These are phyloP conservation scores for Etia nguti DNA, from an alignment of 2,113 vertebrate species.

Conservation along the genomic window DNA sequence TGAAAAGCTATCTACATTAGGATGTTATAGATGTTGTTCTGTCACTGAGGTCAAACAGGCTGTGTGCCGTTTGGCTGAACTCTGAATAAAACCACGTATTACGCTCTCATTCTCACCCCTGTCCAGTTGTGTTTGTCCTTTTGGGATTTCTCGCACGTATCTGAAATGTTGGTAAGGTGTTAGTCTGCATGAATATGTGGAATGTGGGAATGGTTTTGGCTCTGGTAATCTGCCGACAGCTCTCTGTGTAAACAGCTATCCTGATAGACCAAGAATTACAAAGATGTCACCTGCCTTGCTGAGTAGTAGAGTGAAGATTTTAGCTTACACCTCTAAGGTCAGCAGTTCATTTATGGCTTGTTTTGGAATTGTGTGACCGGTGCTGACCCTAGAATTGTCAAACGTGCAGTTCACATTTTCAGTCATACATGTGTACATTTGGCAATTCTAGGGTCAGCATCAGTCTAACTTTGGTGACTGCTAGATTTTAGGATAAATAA, in stretches of 20 bases:
- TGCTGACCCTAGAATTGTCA: not conserved
- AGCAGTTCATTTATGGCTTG: slow-evolving; percentile 26
- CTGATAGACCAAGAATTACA: not conserved
- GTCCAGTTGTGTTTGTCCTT: slow-evolving; percentile 29
- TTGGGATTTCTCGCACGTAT: slow-evolving; percentile 41
- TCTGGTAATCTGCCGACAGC: slow-evolving; percentile 39
- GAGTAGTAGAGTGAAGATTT: not conserved
- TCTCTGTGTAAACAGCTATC: not conserved
- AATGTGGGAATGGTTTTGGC: slow-evolving; percentile 58
- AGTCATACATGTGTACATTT: no score
- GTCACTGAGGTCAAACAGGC: not conserved
- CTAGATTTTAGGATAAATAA: not conserved
- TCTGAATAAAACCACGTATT: not conserved
- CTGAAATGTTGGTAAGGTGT: slow-evolving; percentile 49
- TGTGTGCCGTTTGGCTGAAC: slow-evolving; percentile 34
- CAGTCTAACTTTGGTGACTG: not conserved
- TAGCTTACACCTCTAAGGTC: slow-evolving; percentile 43
- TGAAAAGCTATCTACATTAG: not conserved
- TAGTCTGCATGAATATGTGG: slow-evolving; percentile 43
- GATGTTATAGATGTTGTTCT: not conserved
- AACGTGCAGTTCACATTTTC: not conserved
- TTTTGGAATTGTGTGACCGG: not conserved
- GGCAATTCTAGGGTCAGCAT: no score
- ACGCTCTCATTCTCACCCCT: not conserved
- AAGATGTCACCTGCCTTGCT: slow-evolving; percentile 4